Base-by-base conservation (phyloP, 1,140 invertebrate genomes). In the Potamilus streckersoni region DNA sequence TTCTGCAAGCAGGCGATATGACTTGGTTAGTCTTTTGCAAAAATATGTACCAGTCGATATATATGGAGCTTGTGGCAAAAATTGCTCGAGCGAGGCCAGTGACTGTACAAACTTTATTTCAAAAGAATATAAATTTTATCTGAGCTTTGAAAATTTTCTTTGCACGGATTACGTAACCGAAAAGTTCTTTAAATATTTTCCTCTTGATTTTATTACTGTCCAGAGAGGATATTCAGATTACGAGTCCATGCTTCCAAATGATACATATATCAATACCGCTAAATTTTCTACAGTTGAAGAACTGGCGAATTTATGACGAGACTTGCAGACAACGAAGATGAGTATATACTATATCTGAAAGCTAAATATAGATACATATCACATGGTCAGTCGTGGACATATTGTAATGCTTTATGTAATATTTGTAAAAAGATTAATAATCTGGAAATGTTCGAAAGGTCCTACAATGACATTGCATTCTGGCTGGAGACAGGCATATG, bases 111-210 rank as follows among this genome's bases (percentile, higher is more conserved):
- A 49, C 20, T 15, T 58, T 17, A 57, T 77, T 19, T 55, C 58
- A n/a, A 69, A 69, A n/a, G 59, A 71, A 3, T 81, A 82, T 63
- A 82, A 81, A 73, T 84, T 84, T 69, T 91, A 90, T 71, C 71
- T 91, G 12, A 66, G 88, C 17, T 91, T 91, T 76, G 90, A 91
- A 90, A 99, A 98, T 90, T 97, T 96, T 1, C 97, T 98, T 85
- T 98, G 97, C 88, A 93, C 93, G 66, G 97, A 98, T 89, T 99
- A 98, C 88, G 96, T 98, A 64, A 97, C 97, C 0, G 97, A 98
- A 87, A 99, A 99, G 87, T 97, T 98, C 87, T 98, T 96, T 87
- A 61, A 60, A 19, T 62, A 68, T 19, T 69, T 63, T n/a, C 27
- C 49, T 13, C 64, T 66, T 0, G 61, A 67, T 62, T 20, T 75